Percentiles rank a stretch among this genome's conserved stretches.
Conservation (phyloP, 2,888 invertebrate species). For the Protodeltote pygarga region DNA sequence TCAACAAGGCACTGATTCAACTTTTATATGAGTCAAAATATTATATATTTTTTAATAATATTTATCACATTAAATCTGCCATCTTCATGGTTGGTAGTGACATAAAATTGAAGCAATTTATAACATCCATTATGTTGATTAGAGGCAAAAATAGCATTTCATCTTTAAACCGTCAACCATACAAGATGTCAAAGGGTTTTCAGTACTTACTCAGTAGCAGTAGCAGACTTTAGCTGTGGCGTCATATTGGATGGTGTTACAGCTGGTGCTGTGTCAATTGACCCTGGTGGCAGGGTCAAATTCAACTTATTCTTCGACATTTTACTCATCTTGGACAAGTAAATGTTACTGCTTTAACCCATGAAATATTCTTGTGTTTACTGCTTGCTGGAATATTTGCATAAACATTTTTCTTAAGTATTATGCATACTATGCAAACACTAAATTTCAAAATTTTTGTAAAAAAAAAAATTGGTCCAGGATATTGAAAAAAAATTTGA, state of each 20-base stretch:
- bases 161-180: background rate
- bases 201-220: conserved; percentile 84
- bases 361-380: conserved; percentile 48
- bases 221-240: conserved; percentile 86
- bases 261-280: conserved; percentile 91
- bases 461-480: conserved; percentile 15
- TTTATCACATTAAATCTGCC: background rate
- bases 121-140: too few species aligned
- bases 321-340: conserved; percentile 80
- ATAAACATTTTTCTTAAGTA: background rate
- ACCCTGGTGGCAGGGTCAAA: conserved; percentile 95
- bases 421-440: too few species aligned
- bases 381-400: conserved; percentile 18
- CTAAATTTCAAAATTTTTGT: too few species aligned
- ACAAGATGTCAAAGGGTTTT: background rate
- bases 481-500: too few species aligned
- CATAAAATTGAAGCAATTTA: background rate
- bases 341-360: conserved; percentile 50
- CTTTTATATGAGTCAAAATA: too few species aligned
- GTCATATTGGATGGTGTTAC: conserved; percentile 87
- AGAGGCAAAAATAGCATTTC: background rate
- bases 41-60: too few species aligned
- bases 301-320: conserved; percentile 98
- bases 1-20: too few species aligned
- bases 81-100: background rate